A percentile compares a stretch with the other conserved stretches of the same genome.
Evolutionary conservation across 2,888 invertebrate species (phyloP).

Genomic region (Priocnemis perturbator): DNA sequence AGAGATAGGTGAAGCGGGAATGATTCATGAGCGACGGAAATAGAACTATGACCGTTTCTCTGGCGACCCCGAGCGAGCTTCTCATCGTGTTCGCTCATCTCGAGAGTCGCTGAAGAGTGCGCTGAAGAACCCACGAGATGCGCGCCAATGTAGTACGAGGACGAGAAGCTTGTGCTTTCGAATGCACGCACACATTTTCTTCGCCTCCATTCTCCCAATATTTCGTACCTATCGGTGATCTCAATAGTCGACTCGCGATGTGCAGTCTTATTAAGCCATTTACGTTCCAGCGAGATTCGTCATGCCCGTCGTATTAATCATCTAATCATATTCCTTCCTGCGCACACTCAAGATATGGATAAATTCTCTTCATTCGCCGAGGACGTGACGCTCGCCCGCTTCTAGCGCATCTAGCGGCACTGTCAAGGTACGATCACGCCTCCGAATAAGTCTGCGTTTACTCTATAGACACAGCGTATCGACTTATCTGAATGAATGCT

Average conservation of each 20-base stretch:
- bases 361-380: conserved; percentile 74
- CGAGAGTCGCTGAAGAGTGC: conserved; percentile 49
- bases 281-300: not conserved
- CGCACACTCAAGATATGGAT: conserved; percentile 71
- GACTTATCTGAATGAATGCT: no score
- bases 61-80: conserved; percentile 46
- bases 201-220: not conserved
- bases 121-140: conserved; percentile 46
- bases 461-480: not conserved
- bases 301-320: no score
- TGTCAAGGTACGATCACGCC: conserved; percentile 69
- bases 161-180: conserved; percentile 23
- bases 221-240: conserved; percentile 15
- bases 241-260: not conserved
- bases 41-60: conserved; percentile 68
- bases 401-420: conserved; percentile 75
- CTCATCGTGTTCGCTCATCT: conserved; percentile 51
- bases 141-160: conserved; percentile 49
- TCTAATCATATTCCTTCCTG: conserved; percentile 38
- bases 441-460: not conserved
- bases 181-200: conserved; percentile 21
- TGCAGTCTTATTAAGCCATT: no score
- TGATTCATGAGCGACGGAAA: conserved; percentile 73
- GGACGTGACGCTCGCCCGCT: conserved; percentile 74
- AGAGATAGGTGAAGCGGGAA: conserved; percentile 67